Evolutionary conservation across 2,113 vertebrate genomes (phyloP).

Genomic region (Ardeotis arabs): DNA sequence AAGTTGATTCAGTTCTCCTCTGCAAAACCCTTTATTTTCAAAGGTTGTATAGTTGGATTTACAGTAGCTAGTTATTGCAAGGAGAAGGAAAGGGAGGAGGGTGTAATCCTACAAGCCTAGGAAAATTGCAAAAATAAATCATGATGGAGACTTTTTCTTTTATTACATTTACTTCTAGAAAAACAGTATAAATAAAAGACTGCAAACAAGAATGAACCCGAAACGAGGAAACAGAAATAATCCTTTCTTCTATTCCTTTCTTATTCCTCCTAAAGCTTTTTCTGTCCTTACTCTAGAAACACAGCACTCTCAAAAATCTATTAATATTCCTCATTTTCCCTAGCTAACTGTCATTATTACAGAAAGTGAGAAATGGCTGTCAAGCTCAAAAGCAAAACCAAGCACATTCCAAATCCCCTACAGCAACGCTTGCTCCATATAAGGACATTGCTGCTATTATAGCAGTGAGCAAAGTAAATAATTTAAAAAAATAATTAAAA

Average conservation of each 20-base stretch:
- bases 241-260: background rate
- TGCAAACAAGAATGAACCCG: slow-evolving; percentile 30
- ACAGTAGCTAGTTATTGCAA: slow-evolving; percentile 57
- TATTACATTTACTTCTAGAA: slow-evolving; percentile 61
- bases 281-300: slow-evolving; percentile 47
- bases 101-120: slow-evolving; percentile 62
- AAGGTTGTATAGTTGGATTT: slow-evolving; percentile 60
- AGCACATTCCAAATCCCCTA: slow-evolving; percentile 54
- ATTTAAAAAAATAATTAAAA: slow-evolving; percentile 62
- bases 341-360: slow-evolving; percentile 62
- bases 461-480: slow-evolving; percentile 60
- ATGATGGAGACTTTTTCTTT: slow-evolving; percentile 61
- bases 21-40: slow-evolving; percentile 16
- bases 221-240: slow-evolving; percentile 40
- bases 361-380: slow-evolving; percentile 59
- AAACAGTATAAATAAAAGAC: slow-evolving; percentile 65
- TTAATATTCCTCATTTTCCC: slow-evolving; percentile 67
- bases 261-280: slow-evolving; percentile 26
- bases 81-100: slow-evolving; percentile 2
- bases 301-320: slow-evolving; percentile 36
- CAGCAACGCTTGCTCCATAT: slow-evolving; percentile 45
- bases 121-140: slow-evolving; percentile 66
- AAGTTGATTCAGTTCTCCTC: slow-evolving; percentile 64
- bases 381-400: slow-evolving; percentile 65
- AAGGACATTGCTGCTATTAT: slow-evolving; percentile 19